phyloP scores from a whole-genome alignment of 2,797 vertebrate species.

The Pseudochirops corinnae region DNA sequence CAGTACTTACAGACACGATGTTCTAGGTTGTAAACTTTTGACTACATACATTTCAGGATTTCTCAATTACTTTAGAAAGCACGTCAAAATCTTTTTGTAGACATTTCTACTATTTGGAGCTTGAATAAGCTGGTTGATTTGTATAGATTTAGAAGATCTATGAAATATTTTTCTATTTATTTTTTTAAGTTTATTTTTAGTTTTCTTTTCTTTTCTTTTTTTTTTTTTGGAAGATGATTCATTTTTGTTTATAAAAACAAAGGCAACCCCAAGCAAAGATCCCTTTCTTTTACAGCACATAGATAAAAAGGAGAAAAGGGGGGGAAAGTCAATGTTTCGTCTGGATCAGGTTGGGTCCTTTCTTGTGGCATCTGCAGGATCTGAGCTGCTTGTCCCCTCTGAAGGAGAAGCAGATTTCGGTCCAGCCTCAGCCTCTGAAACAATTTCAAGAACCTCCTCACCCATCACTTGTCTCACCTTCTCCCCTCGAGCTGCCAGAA shows the following conservation, averaged over 20 bases:
- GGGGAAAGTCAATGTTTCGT: not conserved
- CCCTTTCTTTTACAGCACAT: constrained; percentile 36
- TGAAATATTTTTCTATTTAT: no score
- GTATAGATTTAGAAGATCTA: no score
- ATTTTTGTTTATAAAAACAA: constrained; percentile 60
- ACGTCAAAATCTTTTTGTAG: no score
- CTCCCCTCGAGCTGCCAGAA: constrained; percentile 95
- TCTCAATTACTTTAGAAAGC: no score
- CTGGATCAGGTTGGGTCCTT: constrained; percentile 60
- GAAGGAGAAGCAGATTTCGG: not conserved
- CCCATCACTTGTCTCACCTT: constrained; percentile 87
- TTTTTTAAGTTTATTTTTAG: no score
- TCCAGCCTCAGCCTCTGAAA: constrained; percentile 73
- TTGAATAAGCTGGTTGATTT: no score
- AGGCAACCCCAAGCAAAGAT: rapidly evolving
- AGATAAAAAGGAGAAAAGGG: rapidly evolving
- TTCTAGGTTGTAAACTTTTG: no score
- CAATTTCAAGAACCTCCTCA: constrained; percentile 89
- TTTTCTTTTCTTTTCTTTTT: no score
- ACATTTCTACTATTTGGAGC: no score
- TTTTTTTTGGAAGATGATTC: not conserved
- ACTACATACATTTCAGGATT: no score
- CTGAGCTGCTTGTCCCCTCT: not conserved
- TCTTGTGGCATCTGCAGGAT: not conserved
- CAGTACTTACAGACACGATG: no score